Evolutionary conservation across 1,140 invertebrate species (phyloP).

Genomic region (Eupristina koningsbergeri): DNA sequence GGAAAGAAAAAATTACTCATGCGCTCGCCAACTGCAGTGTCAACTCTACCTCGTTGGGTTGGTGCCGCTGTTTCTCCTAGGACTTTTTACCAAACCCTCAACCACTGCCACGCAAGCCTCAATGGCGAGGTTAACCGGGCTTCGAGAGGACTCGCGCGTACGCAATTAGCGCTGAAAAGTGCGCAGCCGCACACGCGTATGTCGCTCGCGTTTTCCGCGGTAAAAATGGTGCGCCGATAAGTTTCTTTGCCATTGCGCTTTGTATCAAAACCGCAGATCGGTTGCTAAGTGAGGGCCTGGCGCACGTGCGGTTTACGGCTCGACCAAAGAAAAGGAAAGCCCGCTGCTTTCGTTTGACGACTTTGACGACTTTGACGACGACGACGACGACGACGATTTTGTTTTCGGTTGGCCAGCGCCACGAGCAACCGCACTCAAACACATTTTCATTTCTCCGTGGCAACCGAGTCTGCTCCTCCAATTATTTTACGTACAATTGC

Average conservation of each 20-base stretch:
- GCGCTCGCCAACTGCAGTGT: too few relatives aligned
- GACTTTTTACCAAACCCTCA: too few relatives aligned
- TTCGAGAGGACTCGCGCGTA: not conserved
- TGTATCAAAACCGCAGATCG: constrained; percentile 22
- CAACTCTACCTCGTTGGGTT: too few relatives aligned
- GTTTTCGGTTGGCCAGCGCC: not conserved
- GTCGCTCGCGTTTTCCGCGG: constrained; percentile 27
- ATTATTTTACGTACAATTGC: not conserved
- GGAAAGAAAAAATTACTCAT: too few relatives aligned
- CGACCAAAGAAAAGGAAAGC: not conserved
- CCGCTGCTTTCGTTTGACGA: not conserved
- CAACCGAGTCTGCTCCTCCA: not conserved
- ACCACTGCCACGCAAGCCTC: not conserved
- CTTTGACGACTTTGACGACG: constrained; percentile 10
- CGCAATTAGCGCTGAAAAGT: constrained; percentile 67
- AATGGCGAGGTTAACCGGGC: constrained; percentile 46
- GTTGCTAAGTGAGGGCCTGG: not conserved
- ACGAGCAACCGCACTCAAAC: not conserved
- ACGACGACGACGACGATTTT: constrained; percentile 1
- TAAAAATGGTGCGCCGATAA: constrained; percentile 6
- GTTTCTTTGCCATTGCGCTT: constrained; percentile 38
- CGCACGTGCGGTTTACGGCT: constrained; percentile 4
- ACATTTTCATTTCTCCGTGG: not conserved
- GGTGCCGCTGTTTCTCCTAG: too few relatives aligned
- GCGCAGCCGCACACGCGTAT: constrained; percentile 50